phyloP scores from a whole-genome alignment of 2,113 vertebrate species.

The Thryonomys swinderianus region DNA sequence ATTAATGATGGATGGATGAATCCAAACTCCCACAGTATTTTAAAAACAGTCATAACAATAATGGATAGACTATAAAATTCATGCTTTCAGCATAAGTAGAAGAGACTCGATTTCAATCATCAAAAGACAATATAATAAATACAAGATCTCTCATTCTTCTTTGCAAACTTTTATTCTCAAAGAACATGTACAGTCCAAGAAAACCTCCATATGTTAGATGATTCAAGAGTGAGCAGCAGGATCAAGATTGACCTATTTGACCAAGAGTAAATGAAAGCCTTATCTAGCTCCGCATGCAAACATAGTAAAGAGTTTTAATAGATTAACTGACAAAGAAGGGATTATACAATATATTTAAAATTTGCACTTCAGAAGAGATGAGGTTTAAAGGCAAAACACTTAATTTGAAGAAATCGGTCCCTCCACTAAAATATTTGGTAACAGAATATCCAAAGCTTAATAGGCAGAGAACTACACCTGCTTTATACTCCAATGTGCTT shows the following conservation, averaged over 20 bases:
- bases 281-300: background rate
- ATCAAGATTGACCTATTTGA: background rate
- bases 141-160: background rate
- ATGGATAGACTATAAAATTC: background rate
- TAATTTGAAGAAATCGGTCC: background rate
- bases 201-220: background rate
- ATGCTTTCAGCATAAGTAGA: background rate
- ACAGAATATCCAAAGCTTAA: background rate
- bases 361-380: background rate
- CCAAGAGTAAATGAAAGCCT: background rate
- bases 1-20: background rate
- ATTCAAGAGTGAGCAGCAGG: accelerated
- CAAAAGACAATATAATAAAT: background rate
- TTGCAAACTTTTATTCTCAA: background rate
- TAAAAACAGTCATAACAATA: background rate
- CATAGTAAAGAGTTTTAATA: background rate
- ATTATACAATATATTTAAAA: background rate
- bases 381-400: background rate
- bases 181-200: background rate
- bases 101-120: background rate
- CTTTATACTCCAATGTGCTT: background rate
- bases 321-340: background rate
- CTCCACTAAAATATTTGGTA: background rate
- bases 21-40: background rate
- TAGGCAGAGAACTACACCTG: background rate